These are phyloP conservation scores for Homarus americanus DNA, from an alignment of 1,140 invertebrate species.

Conservation along the genomic window DNA sequence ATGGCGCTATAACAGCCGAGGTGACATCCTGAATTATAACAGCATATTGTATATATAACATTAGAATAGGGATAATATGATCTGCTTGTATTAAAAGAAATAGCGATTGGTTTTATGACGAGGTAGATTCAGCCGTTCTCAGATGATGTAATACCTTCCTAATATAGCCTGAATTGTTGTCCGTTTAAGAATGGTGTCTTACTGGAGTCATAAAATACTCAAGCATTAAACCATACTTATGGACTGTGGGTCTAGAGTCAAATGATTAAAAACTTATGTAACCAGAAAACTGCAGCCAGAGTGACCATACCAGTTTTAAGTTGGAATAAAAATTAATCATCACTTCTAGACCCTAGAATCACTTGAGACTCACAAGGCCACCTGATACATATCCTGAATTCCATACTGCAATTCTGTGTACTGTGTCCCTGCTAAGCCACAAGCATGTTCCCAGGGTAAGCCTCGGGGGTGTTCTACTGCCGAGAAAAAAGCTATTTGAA, in stretches of 20 bases:
- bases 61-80: constrained; percentile 51
- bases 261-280: neutral
- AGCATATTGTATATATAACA: constrained; percentile 52
- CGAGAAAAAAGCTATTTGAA: constrained; percentile 12
- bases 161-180: constrained; percentile 24
- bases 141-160: constrained; percentile 61
- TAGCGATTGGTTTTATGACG: constrained; percentile 67
- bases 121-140: constrained; percentile 65
- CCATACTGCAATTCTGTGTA: constrained; percentile 20
- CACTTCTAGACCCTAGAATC: constrained; percentile 1
- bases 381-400: constrained; percentile 50
- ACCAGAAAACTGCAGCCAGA: neutral
- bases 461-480: constrained; percentile 20
- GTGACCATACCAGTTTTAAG: neutral
- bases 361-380: constrained; percentile 48
- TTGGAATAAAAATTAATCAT: neutral
- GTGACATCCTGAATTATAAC: constrained; percentile 66
- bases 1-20: constrained; percentile 62
- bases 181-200: neutral
- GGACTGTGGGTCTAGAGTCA: neutral
- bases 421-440: constrained; percentile 36
- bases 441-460: constrained; percentile 37
- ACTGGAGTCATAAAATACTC: neutral
- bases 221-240: constrained; percentile 4
- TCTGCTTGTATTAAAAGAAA: constrained; percentile 63